Conservation (phyloP, 2,888 invertebrate genomes). For the Opisthograptis luteolata region DNA sequence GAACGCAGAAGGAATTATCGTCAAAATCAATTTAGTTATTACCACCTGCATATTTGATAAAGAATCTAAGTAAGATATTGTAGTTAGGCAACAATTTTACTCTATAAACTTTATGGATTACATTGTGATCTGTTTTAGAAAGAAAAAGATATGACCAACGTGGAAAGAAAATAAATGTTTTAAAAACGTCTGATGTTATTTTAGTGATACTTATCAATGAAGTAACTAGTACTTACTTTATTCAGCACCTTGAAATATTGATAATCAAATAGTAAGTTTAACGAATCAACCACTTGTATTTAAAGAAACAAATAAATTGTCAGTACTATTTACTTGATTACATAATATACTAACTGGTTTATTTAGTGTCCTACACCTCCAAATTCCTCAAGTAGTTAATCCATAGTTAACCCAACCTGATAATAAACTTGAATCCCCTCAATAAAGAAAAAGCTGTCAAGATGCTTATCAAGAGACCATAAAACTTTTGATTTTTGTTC, state of each 20-base stretch:
- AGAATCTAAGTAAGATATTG: slow-evolving; percentile 41
- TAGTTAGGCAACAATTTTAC: slow-evolving; percentile 58
- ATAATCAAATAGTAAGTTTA: no score
- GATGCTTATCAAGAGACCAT: slow-evolving; percentile 77
- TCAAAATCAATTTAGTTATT: slow-evolving; percentile 26
- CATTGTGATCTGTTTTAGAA: slow-evolving; percentile 71
- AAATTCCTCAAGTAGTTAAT: slow-evolving; percentile 22
- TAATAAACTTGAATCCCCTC: slow-evolving; percentile 16
- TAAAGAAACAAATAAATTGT: no score
- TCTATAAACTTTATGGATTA: slow-evolving; percentile 52
- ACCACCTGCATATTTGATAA: slow-evolving; percentile 30
- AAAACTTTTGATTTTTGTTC: slow-evolving; percentile 69
- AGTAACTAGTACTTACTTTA: slow-evolving; percentile 38
- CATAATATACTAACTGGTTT: background rate
- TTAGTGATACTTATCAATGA: slow-evolving; percentile 51
- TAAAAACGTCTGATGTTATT: slow-evolving; percentile 67
- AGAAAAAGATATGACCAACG: slow-evolving; percentile 72
- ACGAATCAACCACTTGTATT: no score
- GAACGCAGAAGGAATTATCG: slow-evolving; percentile 43
- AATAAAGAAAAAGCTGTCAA: slow-evolving; percentile 80
- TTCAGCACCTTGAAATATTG: background rate
- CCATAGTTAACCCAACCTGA: slow-evolving; percentile 15
- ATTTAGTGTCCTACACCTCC: slow-evolving; percentile 5
- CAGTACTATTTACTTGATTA: slow-evolving; percentile 16
- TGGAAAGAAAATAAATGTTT: slow-evolving; percentile 81